Base-by-base conservation (phyloP, 2,797 vertebrate genomes). In the Valencia hispanica region DNA sequence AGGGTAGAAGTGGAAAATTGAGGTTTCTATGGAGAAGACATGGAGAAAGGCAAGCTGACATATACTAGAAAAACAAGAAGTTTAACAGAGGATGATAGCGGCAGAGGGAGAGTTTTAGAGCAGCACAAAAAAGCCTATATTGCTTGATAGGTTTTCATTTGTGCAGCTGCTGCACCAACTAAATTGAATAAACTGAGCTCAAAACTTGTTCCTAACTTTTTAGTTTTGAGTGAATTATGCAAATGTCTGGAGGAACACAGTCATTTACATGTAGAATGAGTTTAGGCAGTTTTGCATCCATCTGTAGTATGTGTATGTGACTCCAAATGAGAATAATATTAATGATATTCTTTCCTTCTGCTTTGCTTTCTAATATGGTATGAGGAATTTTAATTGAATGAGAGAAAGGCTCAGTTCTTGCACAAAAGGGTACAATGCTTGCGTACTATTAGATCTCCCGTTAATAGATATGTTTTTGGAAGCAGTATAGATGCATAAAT, bases 1-100 rank as follows among this genome's bases (percentile, higher is more conserved):
- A 53, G 53, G 43, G 45, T 8, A 14, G 27, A 68, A 68, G 43
- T 47, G 12, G 55, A 71, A 70, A 81, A 79, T 73, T 61, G 7
- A 63, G 20, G 61, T 77, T 75, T 69, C 47, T 18, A 36, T 25
- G n/a, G 43, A 1, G 72, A 70, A 45, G 43, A 18, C 36, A 1
- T 25, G 32, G 65, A 7, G 80, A 8, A 34, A 74, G 6, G 14
- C 30, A 20, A 69, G 69, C 8, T 3, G 10, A 32, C 41, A 22
- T 66, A 8, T 41, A 66, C 20, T 14, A n/a, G 4, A 20, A 65
- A n/a, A 65, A 6, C 61, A 65, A 41, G 36, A 66, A 41, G 36
- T 41, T 41, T 15, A 61, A 25, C 63, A 66, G 22, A 66, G 63
- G 36, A 32, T 34, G 32, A 22, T 57, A 65, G 51, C 25, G 55